A percentile compares a stretch with the other conserved stretches of the same genome.
These are phyloP conservation scores for Tetragonula carbonaria DNA, from an alignment of 2,888 invertebrate genomes.

Conservation along the genomic window DNA sequence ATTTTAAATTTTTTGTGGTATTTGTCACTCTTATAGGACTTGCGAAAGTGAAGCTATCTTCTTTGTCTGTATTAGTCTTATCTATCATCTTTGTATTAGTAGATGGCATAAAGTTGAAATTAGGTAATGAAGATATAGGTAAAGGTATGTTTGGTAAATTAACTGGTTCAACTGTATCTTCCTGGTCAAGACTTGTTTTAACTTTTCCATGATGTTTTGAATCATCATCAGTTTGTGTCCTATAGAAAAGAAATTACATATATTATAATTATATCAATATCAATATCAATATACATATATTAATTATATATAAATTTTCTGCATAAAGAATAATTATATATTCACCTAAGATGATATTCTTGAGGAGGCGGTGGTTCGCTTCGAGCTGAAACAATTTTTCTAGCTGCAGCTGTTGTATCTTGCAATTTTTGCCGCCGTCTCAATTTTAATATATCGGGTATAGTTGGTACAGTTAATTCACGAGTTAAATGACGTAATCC, in stretches of 20 bases:
- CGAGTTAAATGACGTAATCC: slow-evolving; percentile 81
- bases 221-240: slow-evolving; percentile 76
- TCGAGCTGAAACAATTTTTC: slow-evolving; percentile 86
- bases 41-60: slow-evolving; percentile 78
- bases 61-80: slow-evolving; percentile 53
- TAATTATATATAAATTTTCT: not conserved
- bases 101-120: slow-evolving; percentile 85
- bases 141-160: slow-evolving; percentile 86
- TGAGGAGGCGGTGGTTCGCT: slow-evolving; percentile 73
- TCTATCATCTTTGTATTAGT: slow-evolving; percentile 69
- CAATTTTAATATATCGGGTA: slow-evolving; percentile 87
- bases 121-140: slow-evolving; percentile 86
- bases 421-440: slow-evolving; percentile 87
- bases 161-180: slow-evolving; percentile 83
- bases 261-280: not conserved
- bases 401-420: slow-evolving; percentile 87
- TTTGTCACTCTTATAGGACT: slow-evolving; percentile 85
- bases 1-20: slow-evolving; percentile 82
- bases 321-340: slow-evolving; percentile 1
- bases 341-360: slow-evolving; percentile 79
- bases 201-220: slow-evolving; percentile 84
- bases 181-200: slow-evolving; percentile 80
- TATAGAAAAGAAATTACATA: slow-evolving; percentile 49
- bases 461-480: slow-evolving; percentile 87
- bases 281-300: not conserved